Evolutionary conservation across 2,888 invertebrate genomes (phyloP), one percentile per base, ranked within the genome.

Genomic region (Limnephilus lunatus): DNA sequence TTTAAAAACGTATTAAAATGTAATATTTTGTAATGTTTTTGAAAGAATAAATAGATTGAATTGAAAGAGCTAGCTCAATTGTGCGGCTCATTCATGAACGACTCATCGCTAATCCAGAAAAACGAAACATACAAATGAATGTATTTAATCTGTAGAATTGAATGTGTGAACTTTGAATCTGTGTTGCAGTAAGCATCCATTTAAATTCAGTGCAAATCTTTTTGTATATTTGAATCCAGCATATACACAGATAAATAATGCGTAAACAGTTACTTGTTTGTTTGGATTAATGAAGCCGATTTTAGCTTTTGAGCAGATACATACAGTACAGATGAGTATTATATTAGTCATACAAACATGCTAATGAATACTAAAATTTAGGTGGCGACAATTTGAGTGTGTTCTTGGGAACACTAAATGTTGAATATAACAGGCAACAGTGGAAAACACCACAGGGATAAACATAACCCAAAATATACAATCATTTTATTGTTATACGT

Each of bases 351-450:
- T 89, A 91, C 87, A 81, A 91, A 91, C 53, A 39, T 91, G 91
- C 91, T 91, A 85, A 91, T 89, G 91, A 91, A 80, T 88, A 89
- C 91, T 91, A 91, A 81, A 89, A 53, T 83, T 53, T 83, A 91
- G 91, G 91, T 3, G 85, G 89, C 85, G 91, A 87, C 91, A 81
- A 68, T 68, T 7, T 2, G 4, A n/a, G 25, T 25, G 68, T n/a
- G 48, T 68, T 68, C 53, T 68, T 68, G 25, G 68, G 19, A 68
- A 25, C 25, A 7, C 5, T 5, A 68, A 68, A 68, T 15, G 1
- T 25, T 68, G 68, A 25, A 19, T 25, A 68, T 68, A 19, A 68
- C 68, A 7, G 5, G 68, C 25, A 25, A 25, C 2, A 25, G 7
- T 68, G 0, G n/a, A 68, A 68, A 68, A 68, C 5, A 1, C 19